Conservation (phyloP, 2,797 vertebrate species). For the Muscicapa striata region DNA sequence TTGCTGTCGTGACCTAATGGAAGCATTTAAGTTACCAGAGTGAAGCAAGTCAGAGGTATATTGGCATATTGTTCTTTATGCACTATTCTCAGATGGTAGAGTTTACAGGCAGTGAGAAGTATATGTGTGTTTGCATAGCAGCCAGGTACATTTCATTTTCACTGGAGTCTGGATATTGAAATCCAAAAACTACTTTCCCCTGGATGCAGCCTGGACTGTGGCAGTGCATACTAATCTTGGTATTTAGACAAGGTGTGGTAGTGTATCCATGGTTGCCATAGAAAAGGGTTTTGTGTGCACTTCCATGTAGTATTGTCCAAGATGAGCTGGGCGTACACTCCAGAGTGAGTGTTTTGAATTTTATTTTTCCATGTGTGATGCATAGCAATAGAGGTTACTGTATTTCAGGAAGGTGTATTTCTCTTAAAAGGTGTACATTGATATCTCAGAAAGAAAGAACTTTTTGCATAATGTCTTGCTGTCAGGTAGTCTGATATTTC, state of each 20-base stretch:
- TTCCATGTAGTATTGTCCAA: rapidly evolving
- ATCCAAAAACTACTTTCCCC: not conserved
- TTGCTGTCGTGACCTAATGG: not conserved
- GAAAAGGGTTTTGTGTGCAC: not conserved
- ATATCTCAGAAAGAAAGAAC: not conserved
- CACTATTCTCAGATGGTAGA: not conserved
- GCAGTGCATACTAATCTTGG: not conserved
- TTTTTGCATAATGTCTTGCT: not conserved
- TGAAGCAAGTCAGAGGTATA: not conserved
- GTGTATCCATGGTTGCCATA: not conserved
- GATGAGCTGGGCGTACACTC: not conserved
- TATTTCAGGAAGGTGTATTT: not conserved
- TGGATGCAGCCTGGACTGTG: not conserved
- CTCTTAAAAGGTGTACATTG: not conserved
- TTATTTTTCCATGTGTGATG: not conserved
- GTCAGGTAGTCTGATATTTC: not conserved
- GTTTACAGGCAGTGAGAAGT: not conserved
- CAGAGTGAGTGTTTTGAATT: not conserved
- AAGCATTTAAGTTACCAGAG: not conserved
- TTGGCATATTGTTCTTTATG: rapidly evolving
- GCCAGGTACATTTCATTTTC: not conserved
- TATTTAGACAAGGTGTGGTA: not conserved
- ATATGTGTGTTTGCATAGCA: not conserved
- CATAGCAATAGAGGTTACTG: not conserved
- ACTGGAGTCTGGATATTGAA: not conserved